Percentiles rank a stretch among this genome's conserved stretches.
Conservation (phyloP, 1,140 invertebrate species). For the Zaprionus tsacasi region DNA sequence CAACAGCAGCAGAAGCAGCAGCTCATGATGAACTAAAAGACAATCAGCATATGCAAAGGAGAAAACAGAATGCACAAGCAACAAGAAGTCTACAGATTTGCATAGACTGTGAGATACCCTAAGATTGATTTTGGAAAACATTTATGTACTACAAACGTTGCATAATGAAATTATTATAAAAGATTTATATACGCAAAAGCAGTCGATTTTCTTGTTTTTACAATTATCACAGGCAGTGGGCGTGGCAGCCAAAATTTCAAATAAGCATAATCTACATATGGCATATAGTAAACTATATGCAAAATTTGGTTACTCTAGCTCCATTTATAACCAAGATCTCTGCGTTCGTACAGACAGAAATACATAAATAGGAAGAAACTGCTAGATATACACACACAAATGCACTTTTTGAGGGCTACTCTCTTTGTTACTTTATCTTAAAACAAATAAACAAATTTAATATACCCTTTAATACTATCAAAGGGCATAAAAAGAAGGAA, state of each 20-base stretch:
- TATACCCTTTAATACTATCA: not conserved
- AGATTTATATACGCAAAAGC: no score
- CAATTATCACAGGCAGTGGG: not conserved
- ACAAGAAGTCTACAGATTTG: not conserved
- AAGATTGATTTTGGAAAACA: no score
- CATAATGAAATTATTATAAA: no score
- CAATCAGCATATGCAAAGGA: conserved; percentile 30
- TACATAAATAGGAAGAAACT: not conserved
- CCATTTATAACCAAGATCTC: not conserved
- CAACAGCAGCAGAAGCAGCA: conserved; percentile 22
- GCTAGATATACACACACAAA: no score
- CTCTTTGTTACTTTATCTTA: not conserved
- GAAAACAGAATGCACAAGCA: not conserved
- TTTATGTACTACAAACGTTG: no score
- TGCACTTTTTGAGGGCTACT: no score
- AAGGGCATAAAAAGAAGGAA: not conserved
- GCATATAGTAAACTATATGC: not conserved
- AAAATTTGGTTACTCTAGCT: not conserved
- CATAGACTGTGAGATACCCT: not conserved
- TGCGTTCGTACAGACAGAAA: not conserved
- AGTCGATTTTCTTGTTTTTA: no score
- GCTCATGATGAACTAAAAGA: conserved; percentile 17
- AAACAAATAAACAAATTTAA: not conserved
- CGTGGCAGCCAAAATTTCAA: not conserved
- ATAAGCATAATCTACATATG: not conserved